These are phyloP conservation scores for Pachliopta kotzebuea DNA, from an alignment of 2,888 invertebrate genomes.

Conservation along the genomic window DNA sequence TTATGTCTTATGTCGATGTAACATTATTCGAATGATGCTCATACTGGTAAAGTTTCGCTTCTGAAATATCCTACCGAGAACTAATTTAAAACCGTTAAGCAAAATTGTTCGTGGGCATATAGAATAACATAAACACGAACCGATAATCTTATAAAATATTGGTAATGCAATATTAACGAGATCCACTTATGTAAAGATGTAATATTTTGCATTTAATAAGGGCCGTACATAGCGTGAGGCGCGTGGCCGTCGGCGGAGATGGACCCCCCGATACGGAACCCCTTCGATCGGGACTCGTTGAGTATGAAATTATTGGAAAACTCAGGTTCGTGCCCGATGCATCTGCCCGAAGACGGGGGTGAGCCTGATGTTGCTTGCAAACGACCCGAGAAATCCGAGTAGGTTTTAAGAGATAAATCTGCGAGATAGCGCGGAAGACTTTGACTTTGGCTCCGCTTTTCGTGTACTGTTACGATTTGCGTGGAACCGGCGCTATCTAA, in stretches of 20 bases:
- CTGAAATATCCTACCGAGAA: too few relatives aligned
- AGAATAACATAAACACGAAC: conserved; percentile 43
- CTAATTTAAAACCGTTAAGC: too few relatives aligned
- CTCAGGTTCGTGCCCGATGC: conserved; percentile 72
- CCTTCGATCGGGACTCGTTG: conserved; percentile 60
- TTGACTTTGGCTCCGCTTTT: conserved; percentile 46
- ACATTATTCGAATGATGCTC: too few relatives aligned
- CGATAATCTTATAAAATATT: conserved; percentile 61
- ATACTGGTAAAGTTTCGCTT: too few relatives aligned
- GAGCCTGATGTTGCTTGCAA: conserved; percentile 60
- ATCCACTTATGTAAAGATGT: conserved; percentile 65
- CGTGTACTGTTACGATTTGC: conserved; percentile 50
- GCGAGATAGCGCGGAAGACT: conserved; percentile 50
- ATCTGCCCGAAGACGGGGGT: conserved; percentile 48
- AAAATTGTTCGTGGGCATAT: conserved; percentile 1
- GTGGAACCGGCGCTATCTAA: conserved; percentile 20
- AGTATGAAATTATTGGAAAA: conserved; percentile 78
- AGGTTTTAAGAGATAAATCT: conserved; percentile 70
- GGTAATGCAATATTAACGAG: conserved; percentile 73
- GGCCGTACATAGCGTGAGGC: conserved; percentile 52
- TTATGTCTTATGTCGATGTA: too few relatives aligned
- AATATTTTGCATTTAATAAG: conserved; percentile 78
- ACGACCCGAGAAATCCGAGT: conserved; percentile 63
- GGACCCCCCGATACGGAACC: conserved; percentile 55
- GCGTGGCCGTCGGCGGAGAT: conserved; percentile 72